These are phyloP conservation scores for Orchesellides sinensis DNA, from an alignment of 2,888 invertebrate genomes.

Conservation along the genomic window DNA sequence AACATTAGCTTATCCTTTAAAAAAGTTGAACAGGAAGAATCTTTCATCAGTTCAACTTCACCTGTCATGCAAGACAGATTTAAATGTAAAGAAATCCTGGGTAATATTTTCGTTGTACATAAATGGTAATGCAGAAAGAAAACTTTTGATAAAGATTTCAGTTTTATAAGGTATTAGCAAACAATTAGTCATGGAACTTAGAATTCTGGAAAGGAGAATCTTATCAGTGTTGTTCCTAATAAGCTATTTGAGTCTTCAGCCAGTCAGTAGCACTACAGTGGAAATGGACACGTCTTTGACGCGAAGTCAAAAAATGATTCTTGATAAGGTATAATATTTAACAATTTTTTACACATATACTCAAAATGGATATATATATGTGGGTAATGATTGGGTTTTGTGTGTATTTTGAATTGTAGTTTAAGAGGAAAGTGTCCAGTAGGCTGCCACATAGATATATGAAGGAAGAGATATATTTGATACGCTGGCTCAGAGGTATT, in stretches of 20 bases:
- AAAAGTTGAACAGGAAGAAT: no score
- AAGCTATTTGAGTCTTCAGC: neutral
- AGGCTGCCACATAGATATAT: constrained; percentile 40
- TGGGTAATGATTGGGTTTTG: neutral
- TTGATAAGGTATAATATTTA: constrained; percentile 34
- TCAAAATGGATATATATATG: neutral
- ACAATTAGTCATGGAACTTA: neutral
- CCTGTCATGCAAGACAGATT: no score
- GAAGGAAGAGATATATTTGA: constrained; percentile 41
- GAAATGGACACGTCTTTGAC: constrained; percentile 52
- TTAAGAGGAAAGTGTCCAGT: neutral
- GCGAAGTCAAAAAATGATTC: constrained; percentile 14
- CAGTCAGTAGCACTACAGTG: neutral
- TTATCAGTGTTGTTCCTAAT: neutral
- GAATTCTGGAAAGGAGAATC: neutral
- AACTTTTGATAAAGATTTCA: no score
- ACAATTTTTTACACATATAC: neutral
- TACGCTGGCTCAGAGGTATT: constrained; percentile 44
- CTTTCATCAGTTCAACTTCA: no score
- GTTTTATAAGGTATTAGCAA: no score
- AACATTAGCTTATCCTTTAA: no score
- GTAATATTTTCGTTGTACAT: no score
- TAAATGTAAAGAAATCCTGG: no score
- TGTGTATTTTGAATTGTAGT: constrained; percentile 7
- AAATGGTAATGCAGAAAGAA: neutral